These are phyloP conservation scores for Tolypeutes matacus DNA, from an alignment of 2,797 vertebrate genomes.

Conservation along the genomic window DNA sequence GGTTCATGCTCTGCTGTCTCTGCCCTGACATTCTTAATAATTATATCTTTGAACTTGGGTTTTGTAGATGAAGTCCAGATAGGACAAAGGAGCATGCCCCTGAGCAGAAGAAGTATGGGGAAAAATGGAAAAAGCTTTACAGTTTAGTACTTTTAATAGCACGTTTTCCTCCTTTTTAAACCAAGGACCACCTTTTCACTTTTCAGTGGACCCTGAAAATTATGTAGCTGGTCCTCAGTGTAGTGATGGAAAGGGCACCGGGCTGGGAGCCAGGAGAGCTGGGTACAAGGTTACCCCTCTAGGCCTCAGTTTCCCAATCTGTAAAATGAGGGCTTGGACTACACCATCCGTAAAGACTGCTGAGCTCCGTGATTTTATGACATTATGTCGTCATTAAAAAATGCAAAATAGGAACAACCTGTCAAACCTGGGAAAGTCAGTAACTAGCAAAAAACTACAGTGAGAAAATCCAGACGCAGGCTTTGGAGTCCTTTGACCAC, in stretches of 20 bases:
- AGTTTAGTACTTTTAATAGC: background rate
- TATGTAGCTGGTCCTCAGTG: background rate
- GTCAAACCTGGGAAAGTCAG: background rate
- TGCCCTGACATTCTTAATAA: background rate
- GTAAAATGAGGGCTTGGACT: no score
- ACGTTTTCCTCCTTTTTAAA: no score
- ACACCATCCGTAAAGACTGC: background rate
- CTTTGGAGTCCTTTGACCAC: rapidly evolving
- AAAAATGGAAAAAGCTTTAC: background rate
- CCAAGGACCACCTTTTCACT: background rate
- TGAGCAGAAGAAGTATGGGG: rapidly evolving
- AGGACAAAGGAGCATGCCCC: rapidly evolving
- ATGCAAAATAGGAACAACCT: background rate
- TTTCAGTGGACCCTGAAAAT: rapidly evolving
- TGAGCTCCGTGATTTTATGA: background rate
- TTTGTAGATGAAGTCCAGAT: background rate
- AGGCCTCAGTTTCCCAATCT: background rate
- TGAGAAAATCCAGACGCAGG: background rate
- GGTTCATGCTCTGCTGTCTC: background rate
- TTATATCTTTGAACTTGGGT: background rate
- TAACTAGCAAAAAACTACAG: background rate
- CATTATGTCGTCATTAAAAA: background rate
- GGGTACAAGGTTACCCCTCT: background rate
- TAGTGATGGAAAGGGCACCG: rapidly evolving
- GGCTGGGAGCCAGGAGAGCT: rapidly evolving